Evolutionary conservation across 2,888 invertebrate genomes (phyloP).

Genomic region (Tryphoninae sp.): DNA sequence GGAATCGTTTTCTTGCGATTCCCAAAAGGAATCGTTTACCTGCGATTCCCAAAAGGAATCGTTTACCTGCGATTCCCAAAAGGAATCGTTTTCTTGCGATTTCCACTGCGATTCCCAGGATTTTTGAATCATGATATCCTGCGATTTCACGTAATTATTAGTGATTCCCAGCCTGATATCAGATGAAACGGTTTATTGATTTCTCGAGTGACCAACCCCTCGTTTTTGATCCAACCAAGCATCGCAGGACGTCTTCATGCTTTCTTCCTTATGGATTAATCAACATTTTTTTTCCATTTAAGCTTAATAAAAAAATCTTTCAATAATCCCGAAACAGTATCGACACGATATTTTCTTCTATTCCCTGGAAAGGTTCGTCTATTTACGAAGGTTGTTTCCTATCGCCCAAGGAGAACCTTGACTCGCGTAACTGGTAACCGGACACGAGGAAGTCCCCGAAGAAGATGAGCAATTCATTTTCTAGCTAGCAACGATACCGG

Average conservation of each 20-base stretch:
- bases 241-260: not conserved
- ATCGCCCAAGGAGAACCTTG: not conserved
- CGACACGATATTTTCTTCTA: not conserved
- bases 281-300: constrained; percentile 21
- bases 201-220: too few relatives aligned
- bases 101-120: too few relatives aligned
- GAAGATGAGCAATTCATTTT: constrained; percentile 55
- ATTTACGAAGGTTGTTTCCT: not conserved
- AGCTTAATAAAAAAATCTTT: not conserved
- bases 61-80: too few relatives aligned
- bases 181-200: too few relatives aligned
- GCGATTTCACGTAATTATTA: too few relatives aligned
- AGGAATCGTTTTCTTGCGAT: too few relatives aligned
- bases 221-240: not conserved
- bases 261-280: not conserved
- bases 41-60: too few relatives aligned
- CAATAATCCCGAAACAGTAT: not conserved
- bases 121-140: too few relatives aligned
- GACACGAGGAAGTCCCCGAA: constrained; percentile 51
- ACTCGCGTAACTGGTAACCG: constrained; percentile 15
- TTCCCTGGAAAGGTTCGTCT: not conserved
- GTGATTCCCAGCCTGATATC: too few relatives aligned
- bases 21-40: too few relatives aligned
- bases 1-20: too few relatives aligned
- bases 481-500: constrained; percentile 24